Conservation (phyloP, 2,113 vertebrate genomes). For the Lasiurus cinereus region DNA sequence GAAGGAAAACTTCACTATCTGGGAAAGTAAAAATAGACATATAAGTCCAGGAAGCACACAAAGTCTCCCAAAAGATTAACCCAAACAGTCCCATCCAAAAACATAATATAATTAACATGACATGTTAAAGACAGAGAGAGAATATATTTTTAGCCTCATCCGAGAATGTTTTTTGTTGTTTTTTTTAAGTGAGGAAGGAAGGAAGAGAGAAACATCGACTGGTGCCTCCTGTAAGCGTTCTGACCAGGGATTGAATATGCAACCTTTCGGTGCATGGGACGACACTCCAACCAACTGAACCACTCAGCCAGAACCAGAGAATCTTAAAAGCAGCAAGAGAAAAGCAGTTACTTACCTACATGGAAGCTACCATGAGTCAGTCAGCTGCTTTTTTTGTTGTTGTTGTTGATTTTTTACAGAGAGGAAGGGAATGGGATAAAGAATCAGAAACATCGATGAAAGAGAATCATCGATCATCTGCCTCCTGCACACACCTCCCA, state of each 20-base stretch:
- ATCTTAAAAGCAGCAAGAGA: not conserved
- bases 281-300: not conserved
- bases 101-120: not conserved
- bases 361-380: not conserved
- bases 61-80: not conserved
- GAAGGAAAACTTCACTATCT: not conserved
- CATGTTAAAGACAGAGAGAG: not conserved
- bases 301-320: not conserved
- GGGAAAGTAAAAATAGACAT: not conserved
- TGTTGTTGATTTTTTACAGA: no score
- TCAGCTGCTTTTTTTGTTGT: not conserved
- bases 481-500: no score
- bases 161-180: not conserved
- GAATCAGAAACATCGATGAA: no score
- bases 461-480: no score
- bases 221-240: not conserved
- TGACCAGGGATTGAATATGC: not conserved
- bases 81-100: not conserved
- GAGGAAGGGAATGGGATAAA: no score
- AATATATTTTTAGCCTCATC: not conserved
- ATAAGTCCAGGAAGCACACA: not conserved
- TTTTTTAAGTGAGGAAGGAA: not conserved
- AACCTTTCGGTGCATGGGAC: not conserved
- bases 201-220: not conserved
- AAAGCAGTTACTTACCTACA: not conserved